Percentiles rank a stretch among this genome's conserved stretches.
Evolutionary conservation across 2,797 vertebrate species (phyloP).

Genomic region (Atherinosoma microstoma): DNA sequence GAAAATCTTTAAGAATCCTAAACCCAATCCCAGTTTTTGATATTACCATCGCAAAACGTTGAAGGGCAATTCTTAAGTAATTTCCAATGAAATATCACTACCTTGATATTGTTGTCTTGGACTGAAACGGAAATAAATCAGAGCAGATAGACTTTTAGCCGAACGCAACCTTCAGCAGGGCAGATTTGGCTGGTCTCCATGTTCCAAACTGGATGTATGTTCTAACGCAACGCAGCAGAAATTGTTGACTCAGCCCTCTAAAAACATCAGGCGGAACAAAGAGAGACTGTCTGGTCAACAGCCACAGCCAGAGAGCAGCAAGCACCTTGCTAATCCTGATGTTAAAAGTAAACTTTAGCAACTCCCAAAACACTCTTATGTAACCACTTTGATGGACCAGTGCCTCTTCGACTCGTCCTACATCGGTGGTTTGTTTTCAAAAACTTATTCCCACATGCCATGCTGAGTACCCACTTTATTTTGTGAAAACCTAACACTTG

Average conservation of each 20-base stretch:
- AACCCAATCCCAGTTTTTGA: not conserved
- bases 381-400: constrained; percentile 37
- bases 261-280: constrained; percentile 77
- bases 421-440: constrained; percentile 24
- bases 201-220: constrained; percentile 67
- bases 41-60: not conserved
- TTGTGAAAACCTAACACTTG: constrained; percentile 18
- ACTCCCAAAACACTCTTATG: constrained; percentile 62
- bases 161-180: constrained; percentile 29
- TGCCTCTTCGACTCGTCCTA: not conserved
- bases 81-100: not conserved
- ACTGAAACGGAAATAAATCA: constrained; percentile 15
- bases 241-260: constrained; percentile 75
- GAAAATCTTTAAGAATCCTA: not conserved
- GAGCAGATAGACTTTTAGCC: constrained; percentile 13
- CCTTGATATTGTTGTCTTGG: constrained; percentile 7
- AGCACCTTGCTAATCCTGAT: constrained; percentile 70
- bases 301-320: constrained; percentile 52
- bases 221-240: constrained; percentile 73
- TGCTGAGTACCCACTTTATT: constrained; percentile 29
- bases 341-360: constrained; percentile 64
- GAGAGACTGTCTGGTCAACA: constrained; percentile 72
- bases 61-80: not conserved
- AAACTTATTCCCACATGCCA: constrained; percentile 1
- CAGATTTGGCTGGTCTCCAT: constrained; percentile 59